Base-by-base conservation (phyloP, 2,113 vertebrate species). In the Charina bottae region DNA sequence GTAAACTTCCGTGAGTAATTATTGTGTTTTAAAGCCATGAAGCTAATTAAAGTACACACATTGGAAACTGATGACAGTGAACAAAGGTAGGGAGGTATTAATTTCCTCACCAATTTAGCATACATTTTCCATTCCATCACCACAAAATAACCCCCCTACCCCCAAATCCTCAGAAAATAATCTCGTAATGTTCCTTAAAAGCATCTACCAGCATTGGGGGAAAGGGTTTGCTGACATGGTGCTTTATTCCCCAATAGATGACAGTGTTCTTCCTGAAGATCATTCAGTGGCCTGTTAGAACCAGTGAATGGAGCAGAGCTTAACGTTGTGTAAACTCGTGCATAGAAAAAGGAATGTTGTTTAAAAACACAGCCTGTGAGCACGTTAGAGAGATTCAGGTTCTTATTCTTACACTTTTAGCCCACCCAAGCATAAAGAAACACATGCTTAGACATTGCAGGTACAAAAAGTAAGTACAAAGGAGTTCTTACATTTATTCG, bases 21-120 rank as follows among this genome's bases (percentile, higher is more conserved):
- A 42, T 4, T 1, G 86, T 93, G 91, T 94, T 96, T 97, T 90
- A 88, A 93, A 90, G 94, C 90, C 78, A 85, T 17, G 78, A 49
- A 87, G 46, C 91, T 91, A 93, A 72, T 91, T 94, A 94, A 94
- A 94, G 78, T 54, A 33, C 60, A 94, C 93, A 42, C 42, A 42
- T 17, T 72, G 46, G 9, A 93, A 23, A 89, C 90, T 90, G 83
- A 86, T 87, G 53, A 33, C 54, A 94, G 94, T 17, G 2, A 87
- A 58, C 59, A 9, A 62, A 10, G 9, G 28, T 6, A 95, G 4
- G 2, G 6, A 2, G 6, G 11, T 37, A 60, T 84, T 88, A 33
- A 92, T 83, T 84, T n/a, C 46, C 15, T 46, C 91, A 6, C 2
- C 13, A 87, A 59, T 8, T 0, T 42, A 56, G 21, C 60, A 55